Percentiles rank a stretch among this genome's conserved stretches.
phyloP scores from a whole-genome alignment of 2,113 vertebrate species.

The Osmerus eperlanus region DNA sequence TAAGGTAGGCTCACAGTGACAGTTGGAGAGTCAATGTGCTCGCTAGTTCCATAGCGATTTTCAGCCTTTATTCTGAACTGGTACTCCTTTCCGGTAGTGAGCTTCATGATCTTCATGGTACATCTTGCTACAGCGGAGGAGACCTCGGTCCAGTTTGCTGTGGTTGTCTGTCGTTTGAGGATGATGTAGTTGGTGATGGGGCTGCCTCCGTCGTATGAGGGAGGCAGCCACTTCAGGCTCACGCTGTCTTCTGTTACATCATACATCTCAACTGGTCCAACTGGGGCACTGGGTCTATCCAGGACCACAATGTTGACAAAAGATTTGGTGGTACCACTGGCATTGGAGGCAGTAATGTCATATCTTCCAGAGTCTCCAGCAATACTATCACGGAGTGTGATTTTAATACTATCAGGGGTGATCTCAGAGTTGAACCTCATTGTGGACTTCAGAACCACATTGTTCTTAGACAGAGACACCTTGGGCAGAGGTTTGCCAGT shows the following conservation, averaged over 20 bases:
- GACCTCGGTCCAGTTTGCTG: slow-evolving; percentile 91
- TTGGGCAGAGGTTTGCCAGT: slow-evolving; percentile 90
- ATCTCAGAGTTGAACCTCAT: slow-evolving; percentile 94
- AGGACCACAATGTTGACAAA: slow-evolving; percentile 89
- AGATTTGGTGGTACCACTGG: slow-evolving; percentile 90
- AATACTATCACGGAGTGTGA: slow-evolving; percentile 89
- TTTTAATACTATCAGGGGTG: slow-evolving; percentile 87
- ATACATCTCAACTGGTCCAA: slow-evolving; percentile 86
- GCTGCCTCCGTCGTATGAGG: slow-evolving; percentile 91
- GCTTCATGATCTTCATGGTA: slow-evolving; percentile 89
- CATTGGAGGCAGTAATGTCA: slow-evolving; percentile 91
- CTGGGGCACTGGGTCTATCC: slow-evolving; percentile 87
- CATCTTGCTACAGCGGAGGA: slow-evolving; percentile 92
- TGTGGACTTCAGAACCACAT: slow-evolving; percentile 83
- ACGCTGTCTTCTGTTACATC: slow-evolving; percentile 90
- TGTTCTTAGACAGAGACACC: slow-evolving; percentile 85
- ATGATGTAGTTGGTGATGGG: slow-evolving; percentile 96
- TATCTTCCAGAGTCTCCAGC: slow-evolving; percentile 89
- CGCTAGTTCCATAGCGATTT: slow-evolving; percentile 96
- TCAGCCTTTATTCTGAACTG: slow-evolving; percentile 98
- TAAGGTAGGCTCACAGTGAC: slow-evolving; percentile 88
- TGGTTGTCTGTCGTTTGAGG: slow-evolving; percentile 93
- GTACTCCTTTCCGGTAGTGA: slow-evolving; percentile 91
- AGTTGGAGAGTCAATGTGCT: slow-evolving; percentile 86
- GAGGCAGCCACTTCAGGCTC: slow-evolving; percentile 88